phyloP scores from a whole-genome alignment of 2,888 invertebrate species.

The Nasonia oneida region DNA sequence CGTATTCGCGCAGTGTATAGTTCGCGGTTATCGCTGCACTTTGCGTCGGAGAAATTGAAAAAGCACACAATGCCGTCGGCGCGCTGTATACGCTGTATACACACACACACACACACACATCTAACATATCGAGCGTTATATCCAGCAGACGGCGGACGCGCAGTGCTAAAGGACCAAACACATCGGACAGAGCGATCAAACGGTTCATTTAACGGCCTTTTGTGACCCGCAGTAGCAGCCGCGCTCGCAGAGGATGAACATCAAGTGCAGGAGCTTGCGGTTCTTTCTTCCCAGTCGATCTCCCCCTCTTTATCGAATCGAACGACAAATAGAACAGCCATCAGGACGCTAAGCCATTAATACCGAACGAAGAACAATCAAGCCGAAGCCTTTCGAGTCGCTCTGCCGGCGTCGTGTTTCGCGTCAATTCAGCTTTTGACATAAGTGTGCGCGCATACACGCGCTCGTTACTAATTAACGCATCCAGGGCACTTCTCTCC shows the following conservation, averaged over 20 bases:
- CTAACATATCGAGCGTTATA: too few relatives aligned
- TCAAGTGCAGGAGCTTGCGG: neutral
- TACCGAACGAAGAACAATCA: neutral
- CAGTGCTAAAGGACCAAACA: neutral
- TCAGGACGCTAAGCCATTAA: neutral
- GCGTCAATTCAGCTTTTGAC: neutral
- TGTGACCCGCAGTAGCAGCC: neutral
- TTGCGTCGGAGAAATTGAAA: constrained; percentile 2
- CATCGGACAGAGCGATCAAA: constrained; percentile 9
- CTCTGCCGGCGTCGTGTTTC: neutral
- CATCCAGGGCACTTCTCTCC: neutral
- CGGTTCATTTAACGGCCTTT: neutral
- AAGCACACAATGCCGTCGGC: too few relatives aligned
- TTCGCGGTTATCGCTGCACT: neutral
- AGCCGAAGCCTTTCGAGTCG: neutral
- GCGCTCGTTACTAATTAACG: constrained; percentile 34
- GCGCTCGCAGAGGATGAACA: neutral
- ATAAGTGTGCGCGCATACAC: neutral
- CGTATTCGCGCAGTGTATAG: neutral
- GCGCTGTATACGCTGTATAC: neutral
- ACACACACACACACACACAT: too few relatives aligned
- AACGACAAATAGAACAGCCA: neutral
- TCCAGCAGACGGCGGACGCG: neutral
- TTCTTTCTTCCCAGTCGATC: neutral
- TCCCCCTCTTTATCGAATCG: neutral